Evolutionary conservation across 2,888 invertebrate genomes (phyloP), one percentile per base, ranked within the genome.

Genomic region (Scaptomyza caliginosa): DNA sequence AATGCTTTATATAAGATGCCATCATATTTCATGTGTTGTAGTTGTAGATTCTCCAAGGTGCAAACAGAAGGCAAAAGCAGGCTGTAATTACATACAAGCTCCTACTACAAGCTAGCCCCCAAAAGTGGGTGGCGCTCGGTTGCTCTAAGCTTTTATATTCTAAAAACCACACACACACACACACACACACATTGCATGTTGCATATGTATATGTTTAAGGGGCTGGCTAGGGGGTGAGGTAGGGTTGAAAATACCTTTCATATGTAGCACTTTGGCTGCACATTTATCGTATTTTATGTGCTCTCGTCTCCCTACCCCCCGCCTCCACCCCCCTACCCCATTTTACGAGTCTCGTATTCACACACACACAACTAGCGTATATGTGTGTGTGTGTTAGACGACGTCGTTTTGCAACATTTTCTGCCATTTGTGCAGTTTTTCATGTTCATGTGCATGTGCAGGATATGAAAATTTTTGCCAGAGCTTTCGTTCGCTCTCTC

Each of bases 401-500:
- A 65, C 67, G 73, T 73, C 75, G 70, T 74, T 80, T 79, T 86
- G 84, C 83, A 78, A 84, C 84, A 81, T 84, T 84, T 84, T 81
- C 74, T 84, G 84, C 86, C 78, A 84, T 84, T 86, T 84, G 72
- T 84, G 85, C 86, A 84, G 85, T 86, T 86, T 86, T 86, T 85
- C 85, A 85, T 84, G 82, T 84, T 80, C 76, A 72, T 86, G 74
- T 80, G 28, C 28, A 74, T 75, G 69, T 72, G 77, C 74, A 77
- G 82, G 82, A 87, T 87, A 86, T 86, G 86, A 87, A 86, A 87
- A 86, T 87, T 85, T 86, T 70, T 63, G 68, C 69, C 59, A 68
- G 69, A 71, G 73, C 82, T 64, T 34, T 34, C 32, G 13, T 13
- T 32, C 32, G 6, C 13, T 32, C 13, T 13, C 8, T 16, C 13